phyloP scores from a whole-genome alignment of 2,888 invertebrate genomes.

The Rhingia rostrata region DNA sequence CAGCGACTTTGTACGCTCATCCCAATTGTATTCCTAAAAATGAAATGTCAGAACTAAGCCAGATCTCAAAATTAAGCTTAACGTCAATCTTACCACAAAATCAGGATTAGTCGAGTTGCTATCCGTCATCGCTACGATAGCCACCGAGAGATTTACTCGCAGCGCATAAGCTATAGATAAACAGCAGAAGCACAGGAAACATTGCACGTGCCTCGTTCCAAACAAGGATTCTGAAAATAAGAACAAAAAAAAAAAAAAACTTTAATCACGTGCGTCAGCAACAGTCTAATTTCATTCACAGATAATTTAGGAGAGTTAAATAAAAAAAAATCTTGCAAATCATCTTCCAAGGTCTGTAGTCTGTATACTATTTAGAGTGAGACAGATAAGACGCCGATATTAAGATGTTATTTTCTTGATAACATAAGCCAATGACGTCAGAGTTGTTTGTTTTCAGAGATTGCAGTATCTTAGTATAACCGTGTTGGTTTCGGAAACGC shows the following conservation, averaged over 20 bases:
- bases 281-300: too few relatives aligned
- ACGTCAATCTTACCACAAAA: slow-evolving; percentile 81
- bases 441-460: too few relatives aligned
- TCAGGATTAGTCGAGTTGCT: slow-evolving; percentile 81
- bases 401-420: neutral
- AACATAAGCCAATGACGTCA: too few relatives aligned
- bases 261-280: too few relatives aligned
- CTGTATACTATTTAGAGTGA: neutral
- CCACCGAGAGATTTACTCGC: slow-evolving; percentile 88
- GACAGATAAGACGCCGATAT: neutral
- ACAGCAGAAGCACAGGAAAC: slow-evolving; percentile 86
- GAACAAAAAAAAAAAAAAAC: too few relatives aligned
- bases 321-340: too few relatives aligned
- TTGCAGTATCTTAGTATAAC: too few relatives aligned
- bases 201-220: slow-evolving; percentile 87
- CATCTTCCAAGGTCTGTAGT: neutral
- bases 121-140: slow-evolving; percentile 89
- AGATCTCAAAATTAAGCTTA: neutral
- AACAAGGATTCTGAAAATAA: slow-evolving; percentile 82
- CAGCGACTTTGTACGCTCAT: slow-evolving; percentile 84
- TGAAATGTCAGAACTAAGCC: neutral
- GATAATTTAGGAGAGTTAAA: neutral
- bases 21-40: slow-evolving; percentile 85
- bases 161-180: slow-evolving; percentile 86
- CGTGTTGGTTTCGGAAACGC: too few relatives aligned